Conservation (phyloP, 2,888 invertebrate genomes). For the Cheilosia grossa region DNA sequence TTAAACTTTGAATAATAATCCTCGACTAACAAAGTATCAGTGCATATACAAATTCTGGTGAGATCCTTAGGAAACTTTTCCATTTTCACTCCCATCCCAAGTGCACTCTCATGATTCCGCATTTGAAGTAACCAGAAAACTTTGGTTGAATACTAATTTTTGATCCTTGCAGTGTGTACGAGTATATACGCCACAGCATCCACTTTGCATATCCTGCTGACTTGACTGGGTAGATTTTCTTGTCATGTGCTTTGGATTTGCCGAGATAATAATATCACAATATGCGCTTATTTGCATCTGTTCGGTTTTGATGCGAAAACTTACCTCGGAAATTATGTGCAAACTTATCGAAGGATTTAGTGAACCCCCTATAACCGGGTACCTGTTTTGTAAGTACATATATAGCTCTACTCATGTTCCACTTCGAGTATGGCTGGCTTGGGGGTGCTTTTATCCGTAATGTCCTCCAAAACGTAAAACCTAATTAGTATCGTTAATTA, state of each 20-base stretch:
- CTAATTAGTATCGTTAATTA: constrained; percentile 35
- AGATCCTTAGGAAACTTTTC: not conserved
- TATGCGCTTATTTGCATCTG: constrained; percentile 9
- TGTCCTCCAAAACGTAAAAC: not conserved
- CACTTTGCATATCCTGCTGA: too few species aligned
- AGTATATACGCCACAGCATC: not conserved
- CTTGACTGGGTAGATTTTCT: not conserved
- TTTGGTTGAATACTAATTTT: constrained; percentile 36
- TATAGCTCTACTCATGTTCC: too few species aligned
- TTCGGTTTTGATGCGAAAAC: too few species aligned
- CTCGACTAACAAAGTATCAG: not conserved
- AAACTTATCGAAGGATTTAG: too few species aligned
- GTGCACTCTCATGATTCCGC: constrained; percentile 16
- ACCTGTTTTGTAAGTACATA: too few species aligned
- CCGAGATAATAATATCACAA: not conserved
- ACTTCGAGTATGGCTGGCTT: constrained; percentile 2
- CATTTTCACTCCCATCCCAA: constrained; percentile 7
- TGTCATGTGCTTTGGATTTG: not conserved
- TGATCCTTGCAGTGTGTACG: not conserved
- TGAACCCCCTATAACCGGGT: not conserved
- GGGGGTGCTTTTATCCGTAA: not conserved
- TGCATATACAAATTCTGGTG: not conserved
- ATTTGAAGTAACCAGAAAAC: constrained; percentile 18
- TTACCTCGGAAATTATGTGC: too few species aligned
- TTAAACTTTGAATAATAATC: not conserved